phyloP scores from a whole-genome alignment of 2,113 vertebrate genomes.

The Ochotona princeps region DNA sequence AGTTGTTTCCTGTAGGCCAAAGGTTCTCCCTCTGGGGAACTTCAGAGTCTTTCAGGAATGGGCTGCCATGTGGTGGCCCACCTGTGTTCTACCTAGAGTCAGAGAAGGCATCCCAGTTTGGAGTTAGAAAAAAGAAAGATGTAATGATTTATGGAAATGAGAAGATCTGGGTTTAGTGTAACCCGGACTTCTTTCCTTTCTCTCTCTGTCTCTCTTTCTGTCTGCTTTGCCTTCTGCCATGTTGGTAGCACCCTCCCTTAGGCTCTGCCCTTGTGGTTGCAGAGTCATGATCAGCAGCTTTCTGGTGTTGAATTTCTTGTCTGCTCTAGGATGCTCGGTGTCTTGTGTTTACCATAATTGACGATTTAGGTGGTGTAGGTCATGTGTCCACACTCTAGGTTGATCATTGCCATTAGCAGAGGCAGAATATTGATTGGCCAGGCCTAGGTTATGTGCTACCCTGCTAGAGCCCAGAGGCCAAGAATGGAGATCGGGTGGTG shows the following conservation, averaged over 20 bases:
- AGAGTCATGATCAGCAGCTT: neutral
- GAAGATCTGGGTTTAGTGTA: neutral
- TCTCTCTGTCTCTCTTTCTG: neutral
- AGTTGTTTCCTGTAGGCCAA: neutral
- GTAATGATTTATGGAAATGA: neutral
- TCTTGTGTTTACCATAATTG: neutral
- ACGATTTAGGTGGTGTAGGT: neutral
- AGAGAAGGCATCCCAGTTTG: neutral
- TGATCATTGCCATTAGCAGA: no score
- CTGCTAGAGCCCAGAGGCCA: neutral
- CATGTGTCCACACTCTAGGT: neutral
- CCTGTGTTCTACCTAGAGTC: neutral
- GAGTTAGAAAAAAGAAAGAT: neutral
- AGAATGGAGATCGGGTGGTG: neutral
- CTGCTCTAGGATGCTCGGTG: neutral
- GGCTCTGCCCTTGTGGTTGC: neutral
- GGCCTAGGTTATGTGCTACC: neutral
- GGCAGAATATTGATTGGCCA: neutral
- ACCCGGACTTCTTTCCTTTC: neutral
- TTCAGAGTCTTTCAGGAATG: neutral
- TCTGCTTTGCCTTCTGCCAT: neutral
- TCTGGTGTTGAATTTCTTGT: neutral
- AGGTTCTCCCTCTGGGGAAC: neutral
- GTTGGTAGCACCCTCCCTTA: neutral
- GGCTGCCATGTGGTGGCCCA: neutral